These are phyloP conservation scores for Tapirus indicus DNA, from an alignment of 2,797 vertebrate genomes.

Conservation along the genomic window DNA sequence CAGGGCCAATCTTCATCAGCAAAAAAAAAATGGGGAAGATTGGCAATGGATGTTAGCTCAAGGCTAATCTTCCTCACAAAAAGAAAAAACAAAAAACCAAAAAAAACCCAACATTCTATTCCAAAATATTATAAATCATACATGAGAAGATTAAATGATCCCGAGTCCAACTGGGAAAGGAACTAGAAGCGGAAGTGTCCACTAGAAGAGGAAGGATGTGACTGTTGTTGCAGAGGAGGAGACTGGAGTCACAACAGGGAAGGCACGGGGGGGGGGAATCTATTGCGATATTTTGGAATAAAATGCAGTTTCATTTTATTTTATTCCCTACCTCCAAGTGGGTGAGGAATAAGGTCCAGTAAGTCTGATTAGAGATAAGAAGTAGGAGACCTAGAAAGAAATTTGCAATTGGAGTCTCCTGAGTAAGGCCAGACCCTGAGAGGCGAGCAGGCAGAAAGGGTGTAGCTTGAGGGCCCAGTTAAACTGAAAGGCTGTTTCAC, in stretches of 20 bases:
- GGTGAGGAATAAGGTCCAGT: neutral
- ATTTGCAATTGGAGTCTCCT: neutral
- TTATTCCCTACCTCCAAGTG: neutral
- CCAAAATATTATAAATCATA: neutral
- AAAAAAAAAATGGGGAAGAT: too few species aligned
- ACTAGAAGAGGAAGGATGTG: neutral
- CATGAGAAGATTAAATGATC: neutral
- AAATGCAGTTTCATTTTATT: neutral
- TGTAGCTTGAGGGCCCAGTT: neutral
- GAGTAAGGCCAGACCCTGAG: neutral
- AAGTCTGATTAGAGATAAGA: neutral
- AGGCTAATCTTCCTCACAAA: too few species aligned
- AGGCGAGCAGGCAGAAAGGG: neutral
- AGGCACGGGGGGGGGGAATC: neutral
- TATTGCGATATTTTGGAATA: neutral
- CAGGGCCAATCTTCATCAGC: too few species aligned
- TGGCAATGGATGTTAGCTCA: too few species aligned
- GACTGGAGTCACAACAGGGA: fast-evolving
- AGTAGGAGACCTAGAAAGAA: neutral
- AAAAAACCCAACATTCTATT: neutral
- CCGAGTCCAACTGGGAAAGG: neutral
- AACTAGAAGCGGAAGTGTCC: too few species aligned
- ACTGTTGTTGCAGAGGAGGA: neutral
- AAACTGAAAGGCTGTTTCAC: neutral
- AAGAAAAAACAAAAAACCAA: too few species aligned